A percentile compares a stretch with the other conserved stretches of the same genome.
phyloP scores from a whole-genome alignment of 2,113 vertebrate genomes.

The Australoheros scitulus region DNA sequence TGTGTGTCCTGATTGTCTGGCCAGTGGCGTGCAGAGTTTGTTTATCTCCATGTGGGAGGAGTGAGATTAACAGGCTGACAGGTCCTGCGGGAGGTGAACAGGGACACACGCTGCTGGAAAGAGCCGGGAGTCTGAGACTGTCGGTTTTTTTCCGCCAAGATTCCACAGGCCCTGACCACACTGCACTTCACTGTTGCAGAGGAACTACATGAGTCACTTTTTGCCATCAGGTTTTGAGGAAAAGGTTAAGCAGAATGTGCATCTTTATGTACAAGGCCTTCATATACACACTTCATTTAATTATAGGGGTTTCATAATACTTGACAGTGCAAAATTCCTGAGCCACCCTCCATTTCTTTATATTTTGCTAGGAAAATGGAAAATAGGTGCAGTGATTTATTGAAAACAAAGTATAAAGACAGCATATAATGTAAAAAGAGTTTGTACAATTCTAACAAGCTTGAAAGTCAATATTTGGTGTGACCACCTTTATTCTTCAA shows the following conservation, averaged over 20 bases:
- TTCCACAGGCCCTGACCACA: conserved; percentile 45
- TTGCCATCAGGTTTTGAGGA: not conserved
- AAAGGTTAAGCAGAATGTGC: not conserved
- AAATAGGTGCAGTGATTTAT: not conserved
- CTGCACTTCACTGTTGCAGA: conserved; percentile 16
- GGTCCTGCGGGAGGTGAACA: conserved; percentile 47
- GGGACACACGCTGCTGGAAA: conserved; percentile 47
- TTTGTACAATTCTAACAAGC: no score
- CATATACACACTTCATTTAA: not conserved
- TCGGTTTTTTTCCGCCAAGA: conserved; percentile 44
- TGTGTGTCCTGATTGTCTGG: not conserved
- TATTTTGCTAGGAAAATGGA: not conserved
- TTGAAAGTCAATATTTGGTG: no score
- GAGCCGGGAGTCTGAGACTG: conserved; percentile 44
- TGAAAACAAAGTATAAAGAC: no score
- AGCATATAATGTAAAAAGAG: no score
- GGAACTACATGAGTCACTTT: not conserved
- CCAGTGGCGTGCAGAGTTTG: not conserved
- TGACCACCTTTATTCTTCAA: no score
- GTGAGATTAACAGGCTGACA: conserved; percentile 20
- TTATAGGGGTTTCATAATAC: not conserved
- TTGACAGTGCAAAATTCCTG: not conserved
- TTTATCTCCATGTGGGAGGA: conserved; percentile 42
- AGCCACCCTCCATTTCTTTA: not conserved
- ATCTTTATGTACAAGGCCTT: not conserved